phyloP scores from a whole-genome alignment of 2,797 vertebrate species.

The Myotis pilosus region DNA sequence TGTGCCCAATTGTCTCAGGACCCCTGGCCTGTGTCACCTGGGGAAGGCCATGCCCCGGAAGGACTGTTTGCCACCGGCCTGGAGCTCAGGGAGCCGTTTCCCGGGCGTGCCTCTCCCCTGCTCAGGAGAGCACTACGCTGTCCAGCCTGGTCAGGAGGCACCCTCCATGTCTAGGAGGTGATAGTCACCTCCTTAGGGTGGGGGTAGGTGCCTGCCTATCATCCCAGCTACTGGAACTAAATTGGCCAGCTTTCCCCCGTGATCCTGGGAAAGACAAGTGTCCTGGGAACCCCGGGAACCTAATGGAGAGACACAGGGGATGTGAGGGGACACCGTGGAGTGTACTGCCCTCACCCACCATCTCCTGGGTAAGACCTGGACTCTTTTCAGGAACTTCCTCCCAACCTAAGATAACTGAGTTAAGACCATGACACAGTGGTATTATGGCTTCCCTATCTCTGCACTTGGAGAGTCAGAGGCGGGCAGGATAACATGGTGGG shows the following conservation, averaged over 20 bases:
- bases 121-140: neutral
- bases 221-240: neutral
- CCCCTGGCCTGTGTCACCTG: neutral
- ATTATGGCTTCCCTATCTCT: neutral
- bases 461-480: neutral
- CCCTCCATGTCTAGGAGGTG: neutral
- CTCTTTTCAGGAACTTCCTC: neutral
- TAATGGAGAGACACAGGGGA: neutral
- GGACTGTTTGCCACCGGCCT: neutral
- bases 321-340: too few relatives aligned
- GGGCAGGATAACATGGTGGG: neutral
- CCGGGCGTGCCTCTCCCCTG: neutral
- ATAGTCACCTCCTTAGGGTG: neutral
- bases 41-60: neutral
- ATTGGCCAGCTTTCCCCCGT: neutral
- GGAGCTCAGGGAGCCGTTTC: neutral
- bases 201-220: neutral
- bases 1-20: neutral
- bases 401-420: neutral
- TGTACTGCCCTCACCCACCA: neutral
- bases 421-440: neutral
- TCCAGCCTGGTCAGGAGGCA: neutral
- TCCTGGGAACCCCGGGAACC: neutral
- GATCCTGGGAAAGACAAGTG: neutral
- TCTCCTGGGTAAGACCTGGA: neutral